phyloP scores from a whole-genome alignment of 2,888 invertebrate species.

The Julus scanicus region DNA sequence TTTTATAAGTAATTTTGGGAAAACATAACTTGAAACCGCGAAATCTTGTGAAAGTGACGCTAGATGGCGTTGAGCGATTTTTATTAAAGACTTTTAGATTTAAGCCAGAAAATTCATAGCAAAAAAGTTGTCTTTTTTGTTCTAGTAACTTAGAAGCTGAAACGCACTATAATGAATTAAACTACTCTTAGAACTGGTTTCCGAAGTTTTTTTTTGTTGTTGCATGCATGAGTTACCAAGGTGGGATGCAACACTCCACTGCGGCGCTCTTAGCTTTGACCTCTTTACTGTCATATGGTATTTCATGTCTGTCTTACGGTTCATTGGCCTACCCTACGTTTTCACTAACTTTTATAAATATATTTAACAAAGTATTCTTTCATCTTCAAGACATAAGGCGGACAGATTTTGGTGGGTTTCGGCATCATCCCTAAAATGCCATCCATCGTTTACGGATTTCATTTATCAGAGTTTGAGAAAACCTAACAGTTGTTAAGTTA shows the following conservation, averaged over 20 bases:
- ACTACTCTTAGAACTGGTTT: constrained; percentile 8
- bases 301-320: background rate
- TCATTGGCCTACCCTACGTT: constrained; percentile 13
- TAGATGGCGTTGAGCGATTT: background rate
- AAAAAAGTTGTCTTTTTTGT: too few relatives aligned
- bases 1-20: too few relatives aligned
- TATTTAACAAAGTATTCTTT: background rate
- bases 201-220: too few relatives aligned
- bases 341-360: background rate
- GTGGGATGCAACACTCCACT: background rate
- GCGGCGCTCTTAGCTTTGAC: constrained; percentile 8
- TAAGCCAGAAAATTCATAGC: background rate
- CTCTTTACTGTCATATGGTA: background rate
- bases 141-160: background rate
- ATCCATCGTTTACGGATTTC: background rate
- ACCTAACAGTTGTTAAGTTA: background rate
- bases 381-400: background rate
- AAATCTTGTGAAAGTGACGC: background rate
- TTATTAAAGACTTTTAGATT: background rate
- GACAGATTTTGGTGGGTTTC: background rate
- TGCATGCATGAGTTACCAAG: background rate
- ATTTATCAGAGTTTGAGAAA: background rate
- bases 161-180: background rate
- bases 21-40: too few relatives aligned
- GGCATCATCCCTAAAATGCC: background rate